These are phyloP conservation scores for Lycocerus yunnanus DNA, from an alignment of 2,888 invertebrate species.

Conservation along the genomic window DNA sequence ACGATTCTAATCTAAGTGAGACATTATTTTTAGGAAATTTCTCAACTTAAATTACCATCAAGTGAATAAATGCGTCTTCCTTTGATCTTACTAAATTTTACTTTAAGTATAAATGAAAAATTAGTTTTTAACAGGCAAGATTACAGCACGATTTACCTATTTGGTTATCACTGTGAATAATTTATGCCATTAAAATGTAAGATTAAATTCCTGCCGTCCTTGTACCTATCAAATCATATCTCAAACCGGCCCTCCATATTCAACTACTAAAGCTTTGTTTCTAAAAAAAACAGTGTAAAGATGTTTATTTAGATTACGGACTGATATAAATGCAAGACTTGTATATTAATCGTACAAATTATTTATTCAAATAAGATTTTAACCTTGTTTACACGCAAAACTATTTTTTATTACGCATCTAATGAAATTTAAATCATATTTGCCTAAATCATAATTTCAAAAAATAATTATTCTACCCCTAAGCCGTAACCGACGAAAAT, in stretches of 20 bases:
- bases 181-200: conserved; percentile 54
- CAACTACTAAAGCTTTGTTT: conserved; percentile 25
- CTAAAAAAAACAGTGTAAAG: conserved; percentile 42
- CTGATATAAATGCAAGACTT: conserved; percentile 44
- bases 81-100: background rate
- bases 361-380: conserved; percentile 47
- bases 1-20: background rate
- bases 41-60: background rate
- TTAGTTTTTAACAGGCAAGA: conserved; percentile 38
- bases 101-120: conserved; percentile 35
- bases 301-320: conserved; percentile 49
- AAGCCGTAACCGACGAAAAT: background rate
- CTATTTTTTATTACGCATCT: conserved; percentile 43
- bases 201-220: conserved; percentile 55
- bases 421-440: background rate
- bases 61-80: background rate
- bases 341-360: conserved; percentile 49
- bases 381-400: conserved; percentile 45
- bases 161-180: conserved; percentile 53
- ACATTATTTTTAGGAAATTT: background rate
- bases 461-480: background rate
- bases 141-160: conserved; percentile 54
- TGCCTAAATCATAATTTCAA: background rate
- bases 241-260: conserved; percentile 48
- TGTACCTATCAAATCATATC: conserved; percentile 54